phyloP scores from a whole-genome alignment of 64 coral and sea anemone genomes.

The Orbicella faveolata region DNA sequence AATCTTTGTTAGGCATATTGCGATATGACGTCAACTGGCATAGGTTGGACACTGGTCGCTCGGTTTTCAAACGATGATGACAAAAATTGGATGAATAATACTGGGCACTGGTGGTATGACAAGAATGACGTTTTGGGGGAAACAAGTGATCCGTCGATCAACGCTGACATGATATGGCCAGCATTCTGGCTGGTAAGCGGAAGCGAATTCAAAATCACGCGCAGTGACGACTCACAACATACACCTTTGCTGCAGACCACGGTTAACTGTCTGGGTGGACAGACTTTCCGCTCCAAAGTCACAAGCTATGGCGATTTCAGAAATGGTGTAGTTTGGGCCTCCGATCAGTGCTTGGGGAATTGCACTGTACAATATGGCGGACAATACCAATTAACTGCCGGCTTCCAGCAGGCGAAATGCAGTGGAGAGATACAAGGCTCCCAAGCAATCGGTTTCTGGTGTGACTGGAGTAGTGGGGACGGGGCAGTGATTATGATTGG shows the following conservation, averaged over 20 bases:
- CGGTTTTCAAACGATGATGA: conserved; percentile 30
- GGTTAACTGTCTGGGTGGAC: neutral
- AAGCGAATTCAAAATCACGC: conserved; percentile 36
- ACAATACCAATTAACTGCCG: neutral
- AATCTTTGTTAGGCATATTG: neutral
- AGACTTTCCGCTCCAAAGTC: conserved; percentile 25
- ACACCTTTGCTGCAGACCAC: neutral
- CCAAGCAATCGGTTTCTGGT: neutral
- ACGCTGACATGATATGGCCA: neutral
- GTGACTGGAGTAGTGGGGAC: neutral
- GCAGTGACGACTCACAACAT: conserved; percentile 13
- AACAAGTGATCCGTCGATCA: neutral
- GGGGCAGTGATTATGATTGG: neutral
- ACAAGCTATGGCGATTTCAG: neutral
- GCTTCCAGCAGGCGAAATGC: neutral
- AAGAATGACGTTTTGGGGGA: neutral
- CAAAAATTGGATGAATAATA: conserved; percentile 12
- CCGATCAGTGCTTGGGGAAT: neutral
- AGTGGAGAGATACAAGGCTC: neutral
- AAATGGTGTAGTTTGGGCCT: neutral
- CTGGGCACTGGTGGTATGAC: conserved; percentile 7
- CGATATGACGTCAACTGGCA: neutral
- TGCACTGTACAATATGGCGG: neutral
- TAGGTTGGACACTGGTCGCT: conserved; percentile 3
- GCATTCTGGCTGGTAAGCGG: neutral